phyloP scores from a whole-genome alignment of 2,113 vertebrate species.

The Oxyruncus cristatus region DNA sequence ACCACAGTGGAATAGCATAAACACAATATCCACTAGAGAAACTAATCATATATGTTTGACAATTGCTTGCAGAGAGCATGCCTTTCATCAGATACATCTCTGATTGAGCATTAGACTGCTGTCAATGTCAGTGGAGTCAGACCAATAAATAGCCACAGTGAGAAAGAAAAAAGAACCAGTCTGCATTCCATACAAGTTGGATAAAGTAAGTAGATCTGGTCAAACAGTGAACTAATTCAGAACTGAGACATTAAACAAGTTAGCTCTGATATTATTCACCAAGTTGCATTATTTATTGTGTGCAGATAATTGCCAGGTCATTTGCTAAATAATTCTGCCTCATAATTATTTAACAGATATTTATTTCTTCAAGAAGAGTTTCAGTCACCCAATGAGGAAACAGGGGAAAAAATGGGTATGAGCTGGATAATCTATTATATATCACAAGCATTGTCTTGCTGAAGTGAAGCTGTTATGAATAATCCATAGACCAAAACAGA shows the following conservation, averaged over 20 bases:
- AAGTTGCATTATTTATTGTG: neutral
- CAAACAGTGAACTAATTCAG: neutral
- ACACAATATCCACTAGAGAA: neutral
- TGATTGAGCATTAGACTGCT: neutral
- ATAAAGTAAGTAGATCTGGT: neutral
- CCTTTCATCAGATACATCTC: neutral
- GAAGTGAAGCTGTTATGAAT: slow-evolving; percentile 10
- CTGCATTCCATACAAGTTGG: neutral
- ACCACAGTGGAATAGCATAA: neutral
- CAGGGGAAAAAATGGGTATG: neutral
- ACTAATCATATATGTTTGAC: neutral
- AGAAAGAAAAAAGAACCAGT: neutral
- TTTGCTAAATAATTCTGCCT: neutral
- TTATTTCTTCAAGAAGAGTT: neutral
- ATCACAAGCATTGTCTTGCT: neutral
- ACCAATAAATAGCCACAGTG: neutral
- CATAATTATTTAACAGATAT: neutral
- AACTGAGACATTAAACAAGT: neutral
- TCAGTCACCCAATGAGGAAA: neutral
- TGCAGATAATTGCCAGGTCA: neutral
- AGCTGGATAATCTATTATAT: neutral
- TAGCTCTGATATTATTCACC: neutral
- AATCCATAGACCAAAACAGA: slow-evolving; percentile 15
- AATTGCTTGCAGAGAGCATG: neutral
- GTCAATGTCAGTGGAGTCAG: neutral